Base-by-base conservation (phyloP, 1,140 invertebrate species). In the Anoplolepis gracilipes region DNA sequence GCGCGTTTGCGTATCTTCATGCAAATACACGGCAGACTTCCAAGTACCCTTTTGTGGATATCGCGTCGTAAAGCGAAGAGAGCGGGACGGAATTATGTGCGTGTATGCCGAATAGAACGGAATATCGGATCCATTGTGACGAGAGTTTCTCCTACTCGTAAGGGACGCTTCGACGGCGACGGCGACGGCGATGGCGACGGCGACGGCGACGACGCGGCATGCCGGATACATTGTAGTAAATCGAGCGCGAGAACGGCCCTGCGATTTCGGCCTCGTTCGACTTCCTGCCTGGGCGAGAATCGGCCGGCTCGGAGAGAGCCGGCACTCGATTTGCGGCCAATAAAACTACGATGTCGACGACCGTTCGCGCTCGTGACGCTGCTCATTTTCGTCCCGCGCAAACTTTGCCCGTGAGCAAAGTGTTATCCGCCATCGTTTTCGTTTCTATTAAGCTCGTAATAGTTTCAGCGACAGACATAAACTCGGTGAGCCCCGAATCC, bases 281-380 rank as follows among this genome's bases (percentile, higher is more conserved):
- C 90, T 90, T 88, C 85, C 87, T 72, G 85, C 84, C 53, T 33
- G 46, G 22, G 19, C 11, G 77, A n/a, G 42, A n/a, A 67, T 13
- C 57, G 36, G 30, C 42, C 39, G n/a, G n/a, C 33, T 36, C 33
- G 73, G n/a, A n/a, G n/a, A 79, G 64, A 55, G 39, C 65, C 69
- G 87, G 75, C 87, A 87, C 92, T 90, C 90, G 88, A 91, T 93
- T 93, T 88, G 85, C 78, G 78, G 85, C 75, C 87, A 78, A 88
- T 93, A 93, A 92, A 92, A 90, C 86, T 88, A 84, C 85, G 88
- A 88, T 91, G 86, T 84, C 86, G 86, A 72, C 88, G 89, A 84
- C 62, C 87, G 87, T 89, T 73, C 75, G 62, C 30, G 30, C 28
- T 39, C n/a, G 19, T 36, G 57, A 55, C n/a, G 25, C 30, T 33